These are phyloP conservation scores for Microcebus ravelobensis DNA, from an alignment of 2,113 vertebrate species.

Conservation along the genomic window DNA sequence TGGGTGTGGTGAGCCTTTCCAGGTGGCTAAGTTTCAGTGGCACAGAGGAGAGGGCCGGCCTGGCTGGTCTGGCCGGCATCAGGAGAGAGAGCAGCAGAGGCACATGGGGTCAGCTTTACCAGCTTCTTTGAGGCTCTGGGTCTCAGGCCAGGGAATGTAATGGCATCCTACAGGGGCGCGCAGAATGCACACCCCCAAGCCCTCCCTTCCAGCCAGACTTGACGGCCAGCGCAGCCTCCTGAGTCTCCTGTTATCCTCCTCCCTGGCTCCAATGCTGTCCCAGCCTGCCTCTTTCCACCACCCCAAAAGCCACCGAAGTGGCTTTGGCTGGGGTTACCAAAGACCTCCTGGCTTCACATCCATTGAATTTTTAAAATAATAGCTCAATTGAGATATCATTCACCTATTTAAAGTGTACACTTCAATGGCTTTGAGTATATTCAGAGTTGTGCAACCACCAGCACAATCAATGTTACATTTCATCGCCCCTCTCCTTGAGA, in stretches of 20 bases:
- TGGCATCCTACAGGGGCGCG: background rate
- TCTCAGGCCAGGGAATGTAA: background rate
- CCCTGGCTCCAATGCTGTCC: background rate
- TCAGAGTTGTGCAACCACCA: background rate
- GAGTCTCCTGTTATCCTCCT: background rate
- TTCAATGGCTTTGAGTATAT: background rate
- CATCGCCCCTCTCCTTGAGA: background rate
- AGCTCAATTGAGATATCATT: background rate
- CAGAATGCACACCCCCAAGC: background rate
- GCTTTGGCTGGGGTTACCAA: background rate
- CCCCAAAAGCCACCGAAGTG: background rate
- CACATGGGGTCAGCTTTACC: background rate
- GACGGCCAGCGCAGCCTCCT: background rate
- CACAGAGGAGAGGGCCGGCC: slow-evolving; percentile 2
- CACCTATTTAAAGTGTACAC: background rate
- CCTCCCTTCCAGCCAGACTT: background rate
- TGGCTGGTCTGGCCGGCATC: slow-evolving; percentile 41
- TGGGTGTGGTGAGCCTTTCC: slow-evolving; percentile 3
- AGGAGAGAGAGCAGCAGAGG: background rate
- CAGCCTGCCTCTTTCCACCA: background rate
- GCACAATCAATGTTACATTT: background rate
- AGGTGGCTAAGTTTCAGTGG: slow-evolving; percentile 24
- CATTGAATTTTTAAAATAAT: background rate
- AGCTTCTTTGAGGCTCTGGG: background rate
- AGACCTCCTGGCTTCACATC: background rate